Percentiles rank a stretch among this genome's conserved stretches.
phyloP scores from a whole-genome alignment of 2,888 invertebrate genomes.

The Furcula furcula region DNA sequence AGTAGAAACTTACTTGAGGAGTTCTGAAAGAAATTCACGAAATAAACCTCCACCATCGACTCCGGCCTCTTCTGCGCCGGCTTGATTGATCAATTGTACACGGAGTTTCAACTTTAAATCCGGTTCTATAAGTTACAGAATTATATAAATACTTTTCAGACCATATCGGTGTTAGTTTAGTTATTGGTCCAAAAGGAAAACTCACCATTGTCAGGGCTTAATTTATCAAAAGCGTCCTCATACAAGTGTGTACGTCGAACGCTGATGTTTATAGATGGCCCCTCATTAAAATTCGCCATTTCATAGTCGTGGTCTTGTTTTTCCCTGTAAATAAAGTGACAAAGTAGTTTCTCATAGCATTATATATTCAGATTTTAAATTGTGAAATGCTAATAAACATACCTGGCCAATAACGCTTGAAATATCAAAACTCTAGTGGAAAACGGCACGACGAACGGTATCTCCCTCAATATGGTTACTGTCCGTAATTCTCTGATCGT shows the following conservation, averaged over 20 bases:
- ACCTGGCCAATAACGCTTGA: conserved; percentile 84
- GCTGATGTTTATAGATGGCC: conserved; percentile 88
- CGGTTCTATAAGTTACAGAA: conserved; percentile 83
- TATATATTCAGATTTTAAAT: background rate
- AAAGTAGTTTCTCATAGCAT: no score
- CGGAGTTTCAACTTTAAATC: conserved; percentile 92
- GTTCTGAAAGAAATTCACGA: conserved; percentile 96
- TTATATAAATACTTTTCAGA: background rate
- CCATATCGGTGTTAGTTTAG: no score
- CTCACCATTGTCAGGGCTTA: conserved; percentile 93
- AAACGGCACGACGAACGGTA: conserved; percentile 97
- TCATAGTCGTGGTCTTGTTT: conserved; percentile 89
- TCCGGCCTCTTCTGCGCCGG: conserved; percentile 96
- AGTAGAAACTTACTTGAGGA: conserved; percentile 85
- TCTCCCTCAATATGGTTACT: conserved; percentile 92
- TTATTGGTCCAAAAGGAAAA: background rate
- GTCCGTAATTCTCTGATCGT: conserved; percentile 94
- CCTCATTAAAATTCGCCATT: conserved; percentile 87
- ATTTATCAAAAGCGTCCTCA: conserved; percentile 98
- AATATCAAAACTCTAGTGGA: conserved; percentile 93
- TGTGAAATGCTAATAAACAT: conserved; percentile 4
- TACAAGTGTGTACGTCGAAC: conserved; percentile 96
- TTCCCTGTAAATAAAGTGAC: conserved; percentile 82
- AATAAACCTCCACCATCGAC: conserved; percentile 99
- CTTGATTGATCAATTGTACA: conserved; percentile 94